Percentiles rank a stretch among this genome's conserved stretches.
phyloP scores from a whole-genome alignment of 2,797 vertebrate genomes.

The Rhodeus uyekii region DNA sequence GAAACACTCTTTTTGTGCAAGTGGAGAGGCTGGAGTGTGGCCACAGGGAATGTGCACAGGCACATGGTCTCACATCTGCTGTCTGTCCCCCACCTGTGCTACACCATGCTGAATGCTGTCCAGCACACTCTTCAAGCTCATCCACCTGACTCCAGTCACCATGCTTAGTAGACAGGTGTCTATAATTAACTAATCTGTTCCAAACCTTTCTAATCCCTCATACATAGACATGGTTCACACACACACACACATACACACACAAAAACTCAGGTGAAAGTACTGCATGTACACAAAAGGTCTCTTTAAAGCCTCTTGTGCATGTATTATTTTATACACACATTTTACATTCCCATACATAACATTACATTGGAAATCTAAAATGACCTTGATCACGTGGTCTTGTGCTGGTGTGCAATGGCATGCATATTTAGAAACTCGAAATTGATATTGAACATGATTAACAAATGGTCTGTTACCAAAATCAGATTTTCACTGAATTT shows the following conservation, averaged over 20 bases:
- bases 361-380: conserved; percentile 3
- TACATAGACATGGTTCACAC: conserved; percentile 60
- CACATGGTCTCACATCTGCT: conserved; percentile 69
- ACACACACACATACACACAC: conserved; percentile 37
- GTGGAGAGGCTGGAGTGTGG: background rate
- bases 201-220: conserved; percentile 78
- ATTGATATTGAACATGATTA: background rate
- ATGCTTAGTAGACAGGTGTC: conserved; percentile 77
- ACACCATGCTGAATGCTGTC: conserved; percentile 24
- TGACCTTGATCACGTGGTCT: background rate
- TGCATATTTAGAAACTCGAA: background rate
- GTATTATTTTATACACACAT: background rate
- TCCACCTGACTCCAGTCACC: conserved; percentile 77
- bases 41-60: conserved; percentile 34
- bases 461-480: background rate
- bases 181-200: conserved; percentile 85
- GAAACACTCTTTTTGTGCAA: background rate
- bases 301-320: background rate
- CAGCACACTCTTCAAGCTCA: conserved; percentile 67
- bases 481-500: background rate
- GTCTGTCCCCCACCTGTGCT: conserved; percentile 42
- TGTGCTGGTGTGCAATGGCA: background rate
- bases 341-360: background rate
- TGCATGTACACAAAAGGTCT: background rate
- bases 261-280: conserved; percentile 8